Percentiles rank a stretch among this genome's conserved stretches.
Conservation (phyloP, 53 echinoderm and acorn worm genomes). For the Glandiceps talaboti region DNA sequence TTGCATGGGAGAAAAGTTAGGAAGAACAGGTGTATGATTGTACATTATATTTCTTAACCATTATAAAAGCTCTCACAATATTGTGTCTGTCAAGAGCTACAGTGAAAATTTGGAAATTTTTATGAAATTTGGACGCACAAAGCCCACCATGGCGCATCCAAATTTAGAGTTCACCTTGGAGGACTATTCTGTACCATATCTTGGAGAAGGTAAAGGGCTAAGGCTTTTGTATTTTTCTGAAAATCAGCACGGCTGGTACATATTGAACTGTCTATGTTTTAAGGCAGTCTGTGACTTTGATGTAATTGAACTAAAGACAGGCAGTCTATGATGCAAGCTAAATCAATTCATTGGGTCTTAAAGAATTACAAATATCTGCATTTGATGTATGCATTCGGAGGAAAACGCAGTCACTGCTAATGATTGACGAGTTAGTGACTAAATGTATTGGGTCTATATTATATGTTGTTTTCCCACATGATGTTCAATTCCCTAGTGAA, state of each 20-base stretch:
- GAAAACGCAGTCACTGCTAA: no score
- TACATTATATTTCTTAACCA: background rate
- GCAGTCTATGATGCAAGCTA: no score
- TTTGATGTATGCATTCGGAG: no score
- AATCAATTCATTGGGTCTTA: no score
- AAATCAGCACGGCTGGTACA: background rate
- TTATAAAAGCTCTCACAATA: background rate
- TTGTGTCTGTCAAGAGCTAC: background rate
- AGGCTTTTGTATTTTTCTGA: background rate
- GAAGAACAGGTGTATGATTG: background rate
- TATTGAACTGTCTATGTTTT: background rate
- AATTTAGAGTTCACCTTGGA: background rate
- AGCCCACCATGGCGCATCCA: background rate
- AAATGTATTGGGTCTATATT: background rate
- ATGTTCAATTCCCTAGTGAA: background rate
- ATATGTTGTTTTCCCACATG: background rate
- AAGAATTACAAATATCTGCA: no score
- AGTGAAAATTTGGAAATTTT: background rate
- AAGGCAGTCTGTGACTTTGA: background rate
- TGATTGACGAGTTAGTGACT: background rate
- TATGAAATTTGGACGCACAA: background rate
- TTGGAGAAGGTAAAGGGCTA: background rate
- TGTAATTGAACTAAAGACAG: no score
- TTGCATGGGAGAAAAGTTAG: background rate
- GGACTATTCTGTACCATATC: background rate